phyloP scores from a whole-genome alignment of 2,888 invertebrate species.

The Tyria jacobaeae region DNA sequence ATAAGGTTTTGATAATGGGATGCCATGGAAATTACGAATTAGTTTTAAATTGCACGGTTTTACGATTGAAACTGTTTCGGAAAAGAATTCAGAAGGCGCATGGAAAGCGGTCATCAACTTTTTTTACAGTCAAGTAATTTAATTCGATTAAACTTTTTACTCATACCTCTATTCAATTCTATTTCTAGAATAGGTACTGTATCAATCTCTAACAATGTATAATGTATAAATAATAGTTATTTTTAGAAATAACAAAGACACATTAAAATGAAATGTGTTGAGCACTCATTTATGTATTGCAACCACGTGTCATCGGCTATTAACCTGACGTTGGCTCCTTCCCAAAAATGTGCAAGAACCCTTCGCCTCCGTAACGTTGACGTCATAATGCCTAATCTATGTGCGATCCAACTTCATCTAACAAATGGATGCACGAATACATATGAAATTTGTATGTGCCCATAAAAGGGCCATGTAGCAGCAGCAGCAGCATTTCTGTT shows the following conservation, averaged over 20 bases:
- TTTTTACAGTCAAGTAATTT: too few relatives aligned
- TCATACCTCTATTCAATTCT: background rate
- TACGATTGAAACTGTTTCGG: too few relatives aligned
- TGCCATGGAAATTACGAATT: too few relatives aligned
- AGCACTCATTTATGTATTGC: constrained; percentile 26
- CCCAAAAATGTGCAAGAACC: constrained; percentile 62
- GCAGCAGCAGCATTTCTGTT: background rate
- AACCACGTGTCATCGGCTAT: constrained; percentile 69
- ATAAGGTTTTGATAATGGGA: too few relatives aligned
- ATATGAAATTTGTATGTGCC: constrained; percentile 4
- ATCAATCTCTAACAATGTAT: constrained; percentile 7
- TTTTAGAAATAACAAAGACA: constrained; percentile 52
- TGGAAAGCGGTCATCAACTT: too few relatives aligned
- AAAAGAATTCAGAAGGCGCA: too few relatives aligned
- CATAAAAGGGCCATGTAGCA: constrained; percentile 1
- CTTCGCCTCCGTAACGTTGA: constrained; percentile 15
- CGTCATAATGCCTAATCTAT: constrained; percentile 11
- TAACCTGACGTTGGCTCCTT: constrained; percentile 65
- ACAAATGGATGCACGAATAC: background rate
- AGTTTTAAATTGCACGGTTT: too few relatives aligned
- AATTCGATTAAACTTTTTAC: too few relatives aligned
- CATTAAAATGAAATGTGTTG: constrained; percentile 34
- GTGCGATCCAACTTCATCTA: too few relatives aligned
- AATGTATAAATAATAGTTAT: too few relatives aligned
- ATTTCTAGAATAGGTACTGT: background rate